Percentiles rank a stretch among this genome's conserved stretches.
Evolutionary conservation across 2,797 vertebrate genomes (phyloP).

Genomic region (Chloroceryle amazona): DNA sequence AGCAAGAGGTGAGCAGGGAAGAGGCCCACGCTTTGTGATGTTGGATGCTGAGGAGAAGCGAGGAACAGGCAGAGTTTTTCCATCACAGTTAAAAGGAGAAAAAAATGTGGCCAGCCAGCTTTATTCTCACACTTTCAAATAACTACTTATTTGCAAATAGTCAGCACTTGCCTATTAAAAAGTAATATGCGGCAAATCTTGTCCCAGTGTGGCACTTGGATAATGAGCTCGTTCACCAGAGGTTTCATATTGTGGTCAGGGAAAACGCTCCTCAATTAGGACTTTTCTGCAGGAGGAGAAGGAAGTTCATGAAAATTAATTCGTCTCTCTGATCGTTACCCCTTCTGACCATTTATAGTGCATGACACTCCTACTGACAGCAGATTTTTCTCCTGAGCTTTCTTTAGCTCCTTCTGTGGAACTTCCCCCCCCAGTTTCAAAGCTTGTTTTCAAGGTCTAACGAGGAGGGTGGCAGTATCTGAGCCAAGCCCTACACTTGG

Average conservation of each 20-base stretch:
- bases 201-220: not conserved
- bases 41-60: not conserved
- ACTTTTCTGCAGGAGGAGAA: not conserved
- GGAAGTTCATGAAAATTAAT: not conserved
- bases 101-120: not conserved
- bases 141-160: constrained; percentile 37
- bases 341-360: not conserved
- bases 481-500: not conserved
- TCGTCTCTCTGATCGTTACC: not conserved
- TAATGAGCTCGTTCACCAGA: constrained; percentile 22
- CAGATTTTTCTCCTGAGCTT: not conserved
- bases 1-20: not conserved
- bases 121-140: not conserved
- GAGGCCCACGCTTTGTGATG: rapidly evolving
- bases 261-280: not conserved
- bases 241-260: constrained; percentile 6
- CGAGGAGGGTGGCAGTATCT: not conserved
- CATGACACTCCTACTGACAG: not conserved
- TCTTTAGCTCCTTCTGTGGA: not conserved
- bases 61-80: not conserved
- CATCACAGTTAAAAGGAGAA: not conserved
- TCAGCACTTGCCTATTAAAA: constrained; percentile 34
- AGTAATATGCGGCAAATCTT: not conserved
- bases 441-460: constrained; percentile 9
- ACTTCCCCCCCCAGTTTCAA: not conserved